A percentile compares a stretch with the other conserved stretches of the same genome.
These are phyloP conservation scores for Dryobotodes eremita DNA, from an alignment of 2,888 invertebrate species.

Conservation along the genomic window DNA sequence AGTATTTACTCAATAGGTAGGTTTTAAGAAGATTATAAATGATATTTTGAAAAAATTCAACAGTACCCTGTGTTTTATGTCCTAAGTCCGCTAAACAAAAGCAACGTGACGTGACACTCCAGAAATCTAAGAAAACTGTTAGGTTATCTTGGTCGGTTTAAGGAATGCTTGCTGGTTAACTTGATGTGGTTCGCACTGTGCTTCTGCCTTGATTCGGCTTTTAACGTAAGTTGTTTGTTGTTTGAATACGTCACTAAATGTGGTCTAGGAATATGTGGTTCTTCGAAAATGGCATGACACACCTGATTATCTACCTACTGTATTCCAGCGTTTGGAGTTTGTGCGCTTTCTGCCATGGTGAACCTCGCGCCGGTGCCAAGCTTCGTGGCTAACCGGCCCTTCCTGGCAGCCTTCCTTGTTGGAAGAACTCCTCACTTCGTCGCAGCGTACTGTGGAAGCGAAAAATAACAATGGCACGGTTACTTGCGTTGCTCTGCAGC, in stretches of 20 bases:
- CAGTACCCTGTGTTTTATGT: background rate
- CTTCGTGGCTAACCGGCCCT: constrained; percentile 82
- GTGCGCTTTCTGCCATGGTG: constrained; percentile 73
- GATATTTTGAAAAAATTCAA: background rate
- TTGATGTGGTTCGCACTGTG: constrained; percentile 14
- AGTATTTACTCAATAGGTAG: background rate
- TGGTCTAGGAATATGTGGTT: background rate
- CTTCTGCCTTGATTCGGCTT: constrained; percentile 4
- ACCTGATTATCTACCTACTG: constrained; percentile 26
- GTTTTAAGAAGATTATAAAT: background rate
- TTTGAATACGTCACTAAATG: constrained; percentile 5
- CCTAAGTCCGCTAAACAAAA: background rate
- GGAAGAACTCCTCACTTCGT: constrained; percentile 75
- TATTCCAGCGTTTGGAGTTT: constrained; percentile 80
- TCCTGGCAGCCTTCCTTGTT: constrained; percentile 76
- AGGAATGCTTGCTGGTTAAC: background rate
- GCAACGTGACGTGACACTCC: background rate
- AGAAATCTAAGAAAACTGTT: background rate
- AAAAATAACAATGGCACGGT: constrained; percentile 18
- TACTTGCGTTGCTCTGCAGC: background rate
- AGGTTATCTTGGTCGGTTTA: background rate
- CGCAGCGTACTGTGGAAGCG: constrained; percentile 71
- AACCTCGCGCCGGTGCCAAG: constrained; percentile 70
- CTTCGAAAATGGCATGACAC: background rate
- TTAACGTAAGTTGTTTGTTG: constrained; percentile 10